These are phyloP conservation scores for Abramis brama DNA, from an alignment of 2,113 vertebrate species.

Conservation along the genomic window DNA sequence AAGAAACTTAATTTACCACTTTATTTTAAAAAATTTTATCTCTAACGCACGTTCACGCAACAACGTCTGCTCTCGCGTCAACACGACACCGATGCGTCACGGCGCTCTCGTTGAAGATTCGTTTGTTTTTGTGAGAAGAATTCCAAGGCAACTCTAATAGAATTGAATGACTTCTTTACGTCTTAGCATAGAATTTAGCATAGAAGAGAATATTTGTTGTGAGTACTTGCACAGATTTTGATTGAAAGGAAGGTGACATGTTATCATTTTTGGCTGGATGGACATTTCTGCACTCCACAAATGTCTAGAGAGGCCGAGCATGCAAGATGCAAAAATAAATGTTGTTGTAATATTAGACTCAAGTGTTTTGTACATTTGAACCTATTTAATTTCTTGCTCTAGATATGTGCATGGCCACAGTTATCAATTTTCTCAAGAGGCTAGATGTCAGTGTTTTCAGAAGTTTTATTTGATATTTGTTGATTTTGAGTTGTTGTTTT, in stretches of 20 bases:
- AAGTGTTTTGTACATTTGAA: no score
- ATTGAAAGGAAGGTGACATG: constrained; percentile 38
- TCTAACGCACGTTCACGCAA: no score
- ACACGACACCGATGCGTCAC: no score
- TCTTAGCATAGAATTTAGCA: background rate
- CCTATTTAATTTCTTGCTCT: background rate
- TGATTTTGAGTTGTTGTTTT: background rate
- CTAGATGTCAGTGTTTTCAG: background rate
- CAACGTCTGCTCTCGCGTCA: no score
- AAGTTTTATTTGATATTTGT: background rate
- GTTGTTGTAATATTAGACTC: background rate
- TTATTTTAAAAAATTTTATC: no score
- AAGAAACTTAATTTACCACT: no score
- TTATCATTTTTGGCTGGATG: constrained; percentile 38
- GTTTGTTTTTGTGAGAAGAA: background rate
- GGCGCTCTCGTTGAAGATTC: no score
- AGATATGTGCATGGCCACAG: background rate
- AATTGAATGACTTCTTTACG: constrained; percentile 15
- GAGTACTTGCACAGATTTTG: background rate
- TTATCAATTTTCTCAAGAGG: background rate
- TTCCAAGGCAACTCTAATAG: background rate
- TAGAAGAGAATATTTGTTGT: background rate
- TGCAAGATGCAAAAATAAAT: background rate
- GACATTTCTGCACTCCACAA: constrained; percentile 8
- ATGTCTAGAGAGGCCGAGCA: background rate